Evolutionary conservation across 64 coral and sea anemone genomes (phyloP).

Genomic region (Stichodactyla mertensii): DNA sequence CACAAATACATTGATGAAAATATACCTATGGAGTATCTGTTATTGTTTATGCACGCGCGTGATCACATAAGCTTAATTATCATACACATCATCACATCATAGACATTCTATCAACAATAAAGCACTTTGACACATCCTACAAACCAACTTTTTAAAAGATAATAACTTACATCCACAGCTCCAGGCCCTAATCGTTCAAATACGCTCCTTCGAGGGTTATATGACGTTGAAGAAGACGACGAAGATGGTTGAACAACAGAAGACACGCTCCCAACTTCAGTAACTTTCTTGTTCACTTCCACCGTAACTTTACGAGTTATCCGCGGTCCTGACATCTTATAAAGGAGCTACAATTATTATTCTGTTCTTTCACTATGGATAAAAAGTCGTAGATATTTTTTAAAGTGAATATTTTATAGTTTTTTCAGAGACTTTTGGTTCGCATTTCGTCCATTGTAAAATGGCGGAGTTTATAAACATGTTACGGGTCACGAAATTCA

Average conservation of each 20-base stretch:
- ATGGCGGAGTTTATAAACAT: not conserved
- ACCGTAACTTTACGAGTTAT: constrained; percentile 97
- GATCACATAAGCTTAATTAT: too few species aligned
- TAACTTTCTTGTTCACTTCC: constrained; percentile 81
- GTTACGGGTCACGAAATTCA: not conserved
- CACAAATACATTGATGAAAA: too few species aligned
- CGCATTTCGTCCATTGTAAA: not conserved
- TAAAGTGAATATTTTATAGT: not conserved
- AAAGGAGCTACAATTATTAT: not conserved
- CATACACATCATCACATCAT: too few species aligned
- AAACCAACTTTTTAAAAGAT: not conserved
- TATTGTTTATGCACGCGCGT: not conserved
- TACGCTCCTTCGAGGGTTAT: constrained; percentile 67
- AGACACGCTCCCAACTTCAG: constrained; percentile 26
- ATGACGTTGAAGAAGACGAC: constrained; percentile 37
- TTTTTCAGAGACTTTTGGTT: not conserved
- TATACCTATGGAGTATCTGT: not conserved
- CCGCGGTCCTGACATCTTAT: constrained; percentile 78
- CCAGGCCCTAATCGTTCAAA: constrained; percentile 96
- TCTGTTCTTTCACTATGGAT: not conserved
- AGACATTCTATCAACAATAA: too few species aligned
- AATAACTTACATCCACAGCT: constrained; percentile 63
- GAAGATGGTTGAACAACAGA: constrained; percentile 5
- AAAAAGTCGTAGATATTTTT: not conserved
- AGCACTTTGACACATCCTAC: not conserved